These are phyloP conservation scores for Amorpha juglandis DNA, from an alignment of 2,888 invertebrate genomes.

Conservation along the genomic window DNA sequence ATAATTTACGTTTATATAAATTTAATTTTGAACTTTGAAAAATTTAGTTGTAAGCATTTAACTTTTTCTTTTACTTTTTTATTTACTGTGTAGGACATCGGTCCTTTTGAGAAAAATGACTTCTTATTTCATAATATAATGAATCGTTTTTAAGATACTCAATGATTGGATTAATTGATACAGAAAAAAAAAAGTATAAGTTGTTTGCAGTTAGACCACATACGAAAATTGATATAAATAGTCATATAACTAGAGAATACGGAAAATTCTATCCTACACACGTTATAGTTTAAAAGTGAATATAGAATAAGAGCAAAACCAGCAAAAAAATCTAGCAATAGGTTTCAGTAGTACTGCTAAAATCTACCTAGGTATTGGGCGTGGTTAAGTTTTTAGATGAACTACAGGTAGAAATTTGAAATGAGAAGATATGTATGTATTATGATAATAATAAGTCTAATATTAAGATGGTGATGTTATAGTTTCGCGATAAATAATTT, in stretches of 20 bases:
- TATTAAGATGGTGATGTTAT: not conserved
- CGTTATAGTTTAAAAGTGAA: not conserved
- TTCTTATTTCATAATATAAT: too few relatives aligned
- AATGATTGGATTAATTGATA: not conserved
- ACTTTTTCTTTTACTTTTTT: too few relatives aligned
- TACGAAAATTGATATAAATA: conserved; percentile 14
- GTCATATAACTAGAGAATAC: conserved; percentile 26
- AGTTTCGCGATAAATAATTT: too few relatives aligned
- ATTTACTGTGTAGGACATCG: not conserved
- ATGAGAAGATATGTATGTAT: not conserved
- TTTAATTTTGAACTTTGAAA: too few relatives aligned
- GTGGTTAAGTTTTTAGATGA: not conserved
- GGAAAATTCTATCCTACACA: conserved; percentile 29
- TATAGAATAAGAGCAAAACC: not conserved
- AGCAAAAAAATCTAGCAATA: not conserved
- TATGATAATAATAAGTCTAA: not conserved
- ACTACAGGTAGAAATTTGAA: not conserved
- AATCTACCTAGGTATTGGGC: not conserved
- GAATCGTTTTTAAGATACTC: not conserved
- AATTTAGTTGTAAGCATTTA: too few relatives aligned
- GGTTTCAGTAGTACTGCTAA: not conserved
- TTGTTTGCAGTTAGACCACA: conserved; percentile 18
- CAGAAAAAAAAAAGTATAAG: too few relatives aligned
- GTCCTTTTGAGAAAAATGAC: too few relatives aligned
- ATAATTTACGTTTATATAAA: too few relatives aligned